Evolutionary conservation across 2,113 vertebrate species (phyloP), one percentile per base, ranked within the genome.

Genomic region (Dicentrarchus labrax): DNA sequence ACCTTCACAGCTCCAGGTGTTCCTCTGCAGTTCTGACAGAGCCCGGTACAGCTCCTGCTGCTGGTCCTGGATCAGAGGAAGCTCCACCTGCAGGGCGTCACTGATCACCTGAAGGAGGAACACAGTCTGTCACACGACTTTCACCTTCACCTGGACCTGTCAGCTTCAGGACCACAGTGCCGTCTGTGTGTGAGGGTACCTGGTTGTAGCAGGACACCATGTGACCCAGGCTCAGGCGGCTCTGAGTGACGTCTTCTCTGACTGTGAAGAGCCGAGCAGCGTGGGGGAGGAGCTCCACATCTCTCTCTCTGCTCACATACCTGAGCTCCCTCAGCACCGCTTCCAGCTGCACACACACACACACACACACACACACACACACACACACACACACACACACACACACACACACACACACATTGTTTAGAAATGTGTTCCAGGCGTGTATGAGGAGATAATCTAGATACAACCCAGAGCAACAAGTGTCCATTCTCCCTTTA

Each of bases 161-260:
- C 2, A 57, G 54, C 53, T 41, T 36, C 84, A 93, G n/a, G 61
- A 24, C n/a, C 21, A 45, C 21, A 51, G 19, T 17, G 19, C 5
- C 5, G 16, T 69, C 8, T 45, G 12, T 43, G 10, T 43, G 47
- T 22, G 57, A 1, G 15, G 4, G 5, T 64, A 86, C 96, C 95
- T 96, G 88, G 0, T 97, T 96, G 88, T 97, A 97, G 95, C 96
- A 97, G 76, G 94, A 86, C 0, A 94, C 94, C 0, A 96, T 94
- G 64, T 96, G 95, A 2, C 93, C 89, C 87, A 97, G 24, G 80
- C 88, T 95, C 85, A 92, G 94, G 88, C 95, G 94, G 21, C 92
- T 94, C 54, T 78, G 94, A 22, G 92, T 91, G 88, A 97, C 95
- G 68, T 91, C 95, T 72, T 95, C 88, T 0, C 91, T 90, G 10